Evolutionary conservation across 2,113 vertebrate genomes (phyloP).

Genomic region (Trichechus manatus): DNA sequence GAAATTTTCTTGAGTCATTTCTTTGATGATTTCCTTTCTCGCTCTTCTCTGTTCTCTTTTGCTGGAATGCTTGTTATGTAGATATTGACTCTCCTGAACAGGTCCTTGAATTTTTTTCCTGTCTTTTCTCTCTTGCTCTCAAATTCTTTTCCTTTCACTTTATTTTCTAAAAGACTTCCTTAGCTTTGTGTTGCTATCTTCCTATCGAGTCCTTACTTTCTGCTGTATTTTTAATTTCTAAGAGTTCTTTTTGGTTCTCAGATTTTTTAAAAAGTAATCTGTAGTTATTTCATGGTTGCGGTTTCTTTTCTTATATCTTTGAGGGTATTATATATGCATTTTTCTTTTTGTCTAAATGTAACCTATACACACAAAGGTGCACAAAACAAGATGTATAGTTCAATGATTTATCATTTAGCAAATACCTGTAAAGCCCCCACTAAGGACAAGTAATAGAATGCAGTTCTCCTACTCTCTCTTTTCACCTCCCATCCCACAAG

Average conservation of each 20-base stretch:
- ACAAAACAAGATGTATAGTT: slow-evolving; percentile 24
- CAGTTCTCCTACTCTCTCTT: not conserved
- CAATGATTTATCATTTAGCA: not conserved
- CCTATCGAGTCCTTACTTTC: not conserved
- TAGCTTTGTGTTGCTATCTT: not conserved
- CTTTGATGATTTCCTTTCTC: slow-evolving; percentile 19
- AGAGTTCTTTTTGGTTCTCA: slow-evolving; percentile 46
- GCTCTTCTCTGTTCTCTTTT: slow-evolving; percentile 24
- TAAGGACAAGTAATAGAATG: not conserved
- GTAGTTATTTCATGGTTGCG: slow-evolving; percentile 28
- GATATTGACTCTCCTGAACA: not conserved
- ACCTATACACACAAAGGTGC: not conserved
- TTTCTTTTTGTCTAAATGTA: slow-evolving; percentile 43
- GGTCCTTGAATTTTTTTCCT: not conserved
- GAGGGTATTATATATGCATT: not conserved
- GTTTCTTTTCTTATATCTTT: slow-evolving; percentile 8
- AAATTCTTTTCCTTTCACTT: slow-evolving; percentile 13
- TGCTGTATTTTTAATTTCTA: slow-evolving; percentile 34
- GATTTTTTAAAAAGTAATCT: not conserved
- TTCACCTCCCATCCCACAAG: not conserved
- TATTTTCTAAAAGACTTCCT: not conserved
- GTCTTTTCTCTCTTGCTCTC: slow-evolving; percentile 38
- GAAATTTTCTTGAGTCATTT: slow-evolving; percentile 64
- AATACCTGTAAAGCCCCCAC: not conserved
- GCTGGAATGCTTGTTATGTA: not conserved